Conservation (phyloP, 2,888 invertebrate species). For the Lycia hirtaria region DNA sequence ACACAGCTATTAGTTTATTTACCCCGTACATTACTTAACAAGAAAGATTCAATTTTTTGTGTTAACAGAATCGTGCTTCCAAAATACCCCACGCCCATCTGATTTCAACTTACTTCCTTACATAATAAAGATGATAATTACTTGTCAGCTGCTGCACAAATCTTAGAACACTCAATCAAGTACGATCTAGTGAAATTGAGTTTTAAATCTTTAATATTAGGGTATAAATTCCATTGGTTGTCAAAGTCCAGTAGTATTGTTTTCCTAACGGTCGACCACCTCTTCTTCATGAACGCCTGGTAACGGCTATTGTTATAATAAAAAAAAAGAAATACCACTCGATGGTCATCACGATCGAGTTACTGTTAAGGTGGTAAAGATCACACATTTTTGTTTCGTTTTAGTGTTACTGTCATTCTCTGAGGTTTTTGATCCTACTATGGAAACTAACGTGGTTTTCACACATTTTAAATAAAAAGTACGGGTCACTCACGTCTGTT, state of each 20-base stretch:
- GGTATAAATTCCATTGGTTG: conserved; percentile 5
- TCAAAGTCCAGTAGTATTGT: conserved; percentile 28
- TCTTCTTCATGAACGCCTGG: conserved; percentile 63
- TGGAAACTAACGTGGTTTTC: too few relatives aligned
- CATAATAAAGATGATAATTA: neutral
- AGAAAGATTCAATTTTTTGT: conserved; percentile 21
- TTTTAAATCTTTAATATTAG: neutral
- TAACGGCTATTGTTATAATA: conserved; percentile 62
- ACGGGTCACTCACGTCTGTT: too few relatives aligned
- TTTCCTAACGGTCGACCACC: conserved; percentile 67
- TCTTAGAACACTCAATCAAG: neutral
- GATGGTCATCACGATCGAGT: conserved; percentile 38
- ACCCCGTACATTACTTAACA: conserved; percentile 24
- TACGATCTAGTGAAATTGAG: neutral
- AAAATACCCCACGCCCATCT: conserved; percentile 12
- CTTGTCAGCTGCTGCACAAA: neutral
- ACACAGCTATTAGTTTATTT: conserved; percentile 26
- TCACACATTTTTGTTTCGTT: conserved; percentile 40
- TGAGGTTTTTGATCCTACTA: conserved; percentile 8
- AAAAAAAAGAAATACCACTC: conserved; percentile 46
- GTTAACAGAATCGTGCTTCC: conserved; percentile 15
- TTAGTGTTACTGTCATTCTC: conserved; percentile 10
- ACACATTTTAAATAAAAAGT: too few relatives aligned
- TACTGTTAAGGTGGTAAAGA: conserved; percentile 47
- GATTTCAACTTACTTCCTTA: conserved; percentile 14